These are phyloP conservation scores for Caradrina clavipalpis DNA, from an alignment of 2,888 invertebrate species.

Conservation along the genomic window DNA sequence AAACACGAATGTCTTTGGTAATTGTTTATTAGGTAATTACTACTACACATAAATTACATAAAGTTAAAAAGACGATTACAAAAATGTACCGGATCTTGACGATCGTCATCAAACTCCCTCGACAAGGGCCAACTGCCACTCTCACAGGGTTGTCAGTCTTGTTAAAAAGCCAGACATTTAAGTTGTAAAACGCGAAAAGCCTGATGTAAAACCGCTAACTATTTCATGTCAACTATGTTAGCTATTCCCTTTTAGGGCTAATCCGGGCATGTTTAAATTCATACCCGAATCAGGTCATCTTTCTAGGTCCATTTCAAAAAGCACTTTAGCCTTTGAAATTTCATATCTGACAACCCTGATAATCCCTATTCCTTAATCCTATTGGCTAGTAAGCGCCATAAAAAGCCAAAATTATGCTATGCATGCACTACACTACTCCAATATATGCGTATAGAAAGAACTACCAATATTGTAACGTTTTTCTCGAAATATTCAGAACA, in stretches of 20 bases:
- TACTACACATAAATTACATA: slow-evolving; percentile 76
- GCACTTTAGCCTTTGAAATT: slow-evolving; percentile 23
- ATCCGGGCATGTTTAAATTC: slow-evolving; percentile 14
- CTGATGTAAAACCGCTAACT: slow-evolving; percentile 11
- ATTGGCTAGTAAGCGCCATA: slow-evolving; percentile 55
- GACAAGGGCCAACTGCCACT: slow-evolving; percentile 34
- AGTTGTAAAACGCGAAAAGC: slow-evolving; percentile 18
- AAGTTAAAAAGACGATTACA: slow-evolving; percentile 74
- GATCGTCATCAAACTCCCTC: slow-evolving; percentile 43
- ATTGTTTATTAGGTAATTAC: slow-evolving; percentile 79
- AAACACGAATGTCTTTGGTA: slow-evolving; percentile 82
- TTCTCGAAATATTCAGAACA: slow-evolving; percentile 52
- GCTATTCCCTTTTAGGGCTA: slow-evolving; percentile 28
- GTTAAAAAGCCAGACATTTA: slow-evolving; percentile 23
- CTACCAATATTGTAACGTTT: slow-evolving; percentile 56
- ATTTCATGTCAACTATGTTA: slow-evolving; percentile 11
- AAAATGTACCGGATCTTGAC: slow-evolving; percentile 69
- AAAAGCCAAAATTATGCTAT: slow-evolving; percentile 59
- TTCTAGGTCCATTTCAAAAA: slow-evolving; percentile 16
- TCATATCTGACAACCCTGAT: slow-evolving; percentile 57
- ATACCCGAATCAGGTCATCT: slow-evolving; percentile 11
- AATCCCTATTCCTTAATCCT: slow-evolving; percentile 44
- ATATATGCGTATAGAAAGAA: slow-evolving; percentile 68
- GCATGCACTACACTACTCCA: slow-evolving; percentile 58
- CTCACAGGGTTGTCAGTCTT: slow-evolving; percentile 57